These are phyloP conservation scores for Acyrthosiphon pisum DNA, from an alignment of 1,140 invertebrate genomes.

Conservation along the genomic window DNA sequence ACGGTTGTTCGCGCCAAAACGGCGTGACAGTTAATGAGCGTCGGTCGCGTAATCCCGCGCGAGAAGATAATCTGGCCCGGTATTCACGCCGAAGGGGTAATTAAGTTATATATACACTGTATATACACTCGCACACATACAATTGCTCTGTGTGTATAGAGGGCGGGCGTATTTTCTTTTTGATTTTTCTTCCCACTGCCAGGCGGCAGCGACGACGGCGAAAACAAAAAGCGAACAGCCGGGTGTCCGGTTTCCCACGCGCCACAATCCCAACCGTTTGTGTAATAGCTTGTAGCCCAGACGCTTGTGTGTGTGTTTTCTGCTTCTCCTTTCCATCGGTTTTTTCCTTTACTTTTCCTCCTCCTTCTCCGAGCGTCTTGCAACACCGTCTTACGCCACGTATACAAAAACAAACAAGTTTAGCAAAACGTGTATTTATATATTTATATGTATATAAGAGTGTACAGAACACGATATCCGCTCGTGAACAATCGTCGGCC, in stretches of 20 bases:
- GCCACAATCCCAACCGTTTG: constrained; percentile 57
- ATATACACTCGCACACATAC: not conserved
- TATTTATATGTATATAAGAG: not conserved
- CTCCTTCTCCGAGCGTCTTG: too few relatives aligned
- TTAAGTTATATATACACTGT: constrained; percentile 41
- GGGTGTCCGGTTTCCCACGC: constrained; percentile 50
- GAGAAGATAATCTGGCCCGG: constrained; percentile 51
- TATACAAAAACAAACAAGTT: constrained; percentile 45
- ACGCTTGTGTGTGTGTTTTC: not conserved
- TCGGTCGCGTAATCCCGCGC: constrained; percentile 46
- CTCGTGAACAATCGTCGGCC: not conserved
- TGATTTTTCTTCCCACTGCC: constrained; percentile 43
- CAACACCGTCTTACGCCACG: not conserved
- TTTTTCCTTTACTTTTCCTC: constrained; percentile 13
- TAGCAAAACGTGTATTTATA: not conserved
- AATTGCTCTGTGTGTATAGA: not conserved
- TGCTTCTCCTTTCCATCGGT: not conserved
- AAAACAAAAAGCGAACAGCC: constrained; percentile 55
- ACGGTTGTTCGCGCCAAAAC: constrained; percentile 55
- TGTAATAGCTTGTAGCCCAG: constrained; percentile 54
- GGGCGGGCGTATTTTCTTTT: constrained; percentile 39
- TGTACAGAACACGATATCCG: not conserved
- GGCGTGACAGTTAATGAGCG: constrained; percentile 53
- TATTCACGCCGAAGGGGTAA: constrained; percentile 54
- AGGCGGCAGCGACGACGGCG: not conserved